Evolutionary conservation across 2,797 vertebrate species (phyloP).

Genomic region (Sternotherus odoratus): DNA sequence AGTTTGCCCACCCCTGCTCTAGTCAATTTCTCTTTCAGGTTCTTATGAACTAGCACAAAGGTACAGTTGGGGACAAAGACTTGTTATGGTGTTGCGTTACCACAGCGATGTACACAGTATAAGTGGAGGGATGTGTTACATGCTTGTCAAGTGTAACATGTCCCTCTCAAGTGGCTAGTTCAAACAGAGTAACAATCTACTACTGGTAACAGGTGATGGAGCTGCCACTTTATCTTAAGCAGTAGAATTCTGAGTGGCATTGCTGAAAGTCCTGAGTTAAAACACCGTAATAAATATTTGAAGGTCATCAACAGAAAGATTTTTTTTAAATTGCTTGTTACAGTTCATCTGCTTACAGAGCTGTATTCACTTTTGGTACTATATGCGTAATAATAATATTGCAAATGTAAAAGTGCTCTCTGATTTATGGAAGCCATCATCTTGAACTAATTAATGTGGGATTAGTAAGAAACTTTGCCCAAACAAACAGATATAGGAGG

Average conservation of each 20-base stretch:
- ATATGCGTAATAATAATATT: neutral
- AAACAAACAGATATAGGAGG: conserved; percentile 50
- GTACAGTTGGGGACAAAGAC: neutral
- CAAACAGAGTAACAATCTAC: accelerated
- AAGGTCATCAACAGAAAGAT: neutral
- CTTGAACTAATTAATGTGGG: conserved; percentile 60
- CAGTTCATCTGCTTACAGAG: neutral
- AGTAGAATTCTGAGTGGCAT: neutral
- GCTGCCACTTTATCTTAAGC: neutral
- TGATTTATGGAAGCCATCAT: conserved; percentile 36
- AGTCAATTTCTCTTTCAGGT: neutral
- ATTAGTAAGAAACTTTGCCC: conserved; percentile 64
- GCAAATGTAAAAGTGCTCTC: conserved; percentile 59
- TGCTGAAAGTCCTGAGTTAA: neutral
- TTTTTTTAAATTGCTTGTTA: neutral
- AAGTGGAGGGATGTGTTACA: accelerated
- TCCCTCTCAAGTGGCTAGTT: neutral
- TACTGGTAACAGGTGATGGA: neutral
- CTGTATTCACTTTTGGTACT: neutral
- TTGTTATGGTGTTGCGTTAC: neutral
- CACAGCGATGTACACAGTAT: neutral
- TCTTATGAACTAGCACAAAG: neutral
- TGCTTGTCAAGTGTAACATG: accelerated
- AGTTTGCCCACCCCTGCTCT: neutral
- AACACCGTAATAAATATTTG: neutral